A percentile compares a stretch with the other conserved stretches of the same genome.
These are phyloP conservation scores for Lutjanus erythropterus DNA, from an alignment of 2,113 vertebrate genomes.

Conservation along the genomic window DNA sequence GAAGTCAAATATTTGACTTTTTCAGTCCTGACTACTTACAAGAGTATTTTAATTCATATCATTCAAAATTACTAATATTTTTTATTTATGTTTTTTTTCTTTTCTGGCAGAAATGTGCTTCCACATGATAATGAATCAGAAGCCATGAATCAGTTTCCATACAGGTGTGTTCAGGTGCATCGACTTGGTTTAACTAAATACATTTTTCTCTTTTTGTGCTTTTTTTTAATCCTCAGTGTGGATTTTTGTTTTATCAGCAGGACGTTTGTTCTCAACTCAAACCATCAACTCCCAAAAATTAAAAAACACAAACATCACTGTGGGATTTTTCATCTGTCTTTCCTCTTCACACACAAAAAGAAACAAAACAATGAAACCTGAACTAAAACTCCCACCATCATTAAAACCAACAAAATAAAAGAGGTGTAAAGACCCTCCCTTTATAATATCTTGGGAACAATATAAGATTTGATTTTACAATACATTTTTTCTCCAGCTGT, in stretches of 20 bases:
- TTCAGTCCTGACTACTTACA: neutral
- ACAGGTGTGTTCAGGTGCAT: neutral
- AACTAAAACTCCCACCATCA: neutral
- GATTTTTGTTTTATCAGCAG: neutral
- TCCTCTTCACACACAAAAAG: neutral
- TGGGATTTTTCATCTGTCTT: neutral
- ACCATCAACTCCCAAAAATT: neutral
- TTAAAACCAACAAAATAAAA: conserved; percentile 2
- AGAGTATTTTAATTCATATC: neutral
- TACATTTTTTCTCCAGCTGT: conserved; percentile 7
- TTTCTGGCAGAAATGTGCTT: conserved; percentile 20
- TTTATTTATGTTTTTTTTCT: neutral
- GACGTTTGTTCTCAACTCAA: neutral
- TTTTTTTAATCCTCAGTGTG: neutral
- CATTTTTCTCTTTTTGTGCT: conserved; percentile 36
- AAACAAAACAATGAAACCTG: neutral
- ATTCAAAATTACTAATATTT: neutral
- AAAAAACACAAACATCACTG: neutral
- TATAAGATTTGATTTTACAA: conserved; percentile 52
- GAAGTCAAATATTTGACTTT: too few species aligned
- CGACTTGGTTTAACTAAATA: conserved; percentile 1
- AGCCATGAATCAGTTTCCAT: neutral
- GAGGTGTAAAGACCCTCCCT: conserved; percentile 4
- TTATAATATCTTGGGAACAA: conserved; percentile 51
- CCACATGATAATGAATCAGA: neutral